phyloP scores from a whole-genome alignment of 2,113 vertebrate species.

The Mobula birostris region DNA sequence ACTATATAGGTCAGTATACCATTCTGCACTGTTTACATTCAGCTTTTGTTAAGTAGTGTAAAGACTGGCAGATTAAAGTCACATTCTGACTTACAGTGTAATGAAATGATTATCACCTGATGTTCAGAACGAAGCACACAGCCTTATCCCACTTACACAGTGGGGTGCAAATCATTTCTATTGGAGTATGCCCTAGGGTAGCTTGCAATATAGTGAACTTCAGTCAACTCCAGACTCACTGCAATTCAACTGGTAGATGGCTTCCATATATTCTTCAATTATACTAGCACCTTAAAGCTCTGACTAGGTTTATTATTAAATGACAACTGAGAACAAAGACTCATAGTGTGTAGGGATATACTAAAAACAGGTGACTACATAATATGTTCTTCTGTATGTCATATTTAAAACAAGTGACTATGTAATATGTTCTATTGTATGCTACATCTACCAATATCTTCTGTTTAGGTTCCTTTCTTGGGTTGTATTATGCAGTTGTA shows the following conservation, averaged over 20 bases:
- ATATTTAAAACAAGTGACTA: background rate
- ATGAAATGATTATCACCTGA: conserved; percentile 27
- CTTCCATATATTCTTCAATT: background rate
- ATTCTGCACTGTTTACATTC: conserved; percentile 4
- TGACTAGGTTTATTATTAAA: background rate
- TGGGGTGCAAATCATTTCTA: conserved; percentile 11
- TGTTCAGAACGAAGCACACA: background rate
- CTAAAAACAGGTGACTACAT: background rate
- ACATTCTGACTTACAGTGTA: background rate
- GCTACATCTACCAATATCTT: background rate
- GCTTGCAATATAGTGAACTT: conserved; percentile 5
- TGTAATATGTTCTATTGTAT: background rate
- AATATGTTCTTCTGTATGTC: background rate
- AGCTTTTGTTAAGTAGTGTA: background rate
- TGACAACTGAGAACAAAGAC: background rate
- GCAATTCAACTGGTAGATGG: background rate
- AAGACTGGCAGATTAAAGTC: background rate
- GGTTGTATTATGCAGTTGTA: background rate
- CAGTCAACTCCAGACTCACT: conserved; percentile 6
- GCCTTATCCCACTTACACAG: conserved; percentile 11
- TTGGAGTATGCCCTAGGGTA: background rate
- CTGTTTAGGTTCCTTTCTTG: background rate
- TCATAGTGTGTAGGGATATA: background rate
- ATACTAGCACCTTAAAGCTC: background rate
- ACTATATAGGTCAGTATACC: background rate